Evolutionary conservation across 2,888 invertebrate genomes (phyloP), one percentile per base, ranked within the genome.

Genomic region (Smittia sp.): DNA sequence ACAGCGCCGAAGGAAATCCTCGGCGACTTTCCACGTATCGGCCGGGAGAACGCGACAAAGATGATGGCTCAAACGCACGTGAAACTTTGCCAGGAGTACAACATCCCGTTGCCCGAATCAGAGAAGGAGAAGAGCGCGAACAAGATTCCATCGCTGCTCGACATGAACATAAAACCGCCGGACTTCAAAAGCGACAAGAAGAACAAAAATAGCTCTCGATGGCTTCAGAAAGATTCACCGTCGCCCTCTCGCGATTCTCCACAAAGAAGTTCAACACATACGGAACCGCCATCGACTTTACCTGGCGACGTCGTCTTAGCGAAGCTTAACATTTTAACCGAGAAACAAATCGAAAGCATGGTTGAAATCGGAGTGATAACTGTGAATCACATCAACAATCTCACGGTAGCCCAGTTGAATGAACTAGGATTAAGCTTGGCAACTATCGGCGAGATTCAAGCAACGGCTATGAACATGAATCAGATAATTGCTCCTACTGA

Each of bases 1-100:
- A 92, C 93, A 0, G 94, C 94, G 0, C 94, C 94, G 1, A 93
- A 94, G 81, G 94, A 94, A 82, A 93, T 94, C 78, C 85, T 94
- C 73, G 94, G 94, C n/a, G 92, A 93, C 79, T 94, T 94, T 78
- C 93, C 94, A 58, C 85, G 94, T 74, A 84, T 94, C 75, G 91
- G 89, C 77, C 86, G 93, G 75, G 92, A 93, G 78, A 89, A 89
- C 75, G 92, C 93, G 0, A 80, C 86, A 76, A 79, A 78, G 62
- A 82, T 84, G 79, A 83, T 86, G 76, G 82, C 83, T 58, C 80
- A 82, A 32, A 83, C 85, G 0, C 85, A 86, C 77, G 83, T 82
- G 63, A 82, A 82, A 75, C 78, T 86, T 24, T 83, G 84, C 74
- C 79, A 80, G 20, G 81, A 84, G 74, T 83, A 80, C 75, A 81